A percentile compares a stretch with the other conserved stretches of the same genome.
Evolutionary conservation across 2,888 invertebrate genomes (phyloP).

Genomic region (Melanchra persicariae): DNA sequence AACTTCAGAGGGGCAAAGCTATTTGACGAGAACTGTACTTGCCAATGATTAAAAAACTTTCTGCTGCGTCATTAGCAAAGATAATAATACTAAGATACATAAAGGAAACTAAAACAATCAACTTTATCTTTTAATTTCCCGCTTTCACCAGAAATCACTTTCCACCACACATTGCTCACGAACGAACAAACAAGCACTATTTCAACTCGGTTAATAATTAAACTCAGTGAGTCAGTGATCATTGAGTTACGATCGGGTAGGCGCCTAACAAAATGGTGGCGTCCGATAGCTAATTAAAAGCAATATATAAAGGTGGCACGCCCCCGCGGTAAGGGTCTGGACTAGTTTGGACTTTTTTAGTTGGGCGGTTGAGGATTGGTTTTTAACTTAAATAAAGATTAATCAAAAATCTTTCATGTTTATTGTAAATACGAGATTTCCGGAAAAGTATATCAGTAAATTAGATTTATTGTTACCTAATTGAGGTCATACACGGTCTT

Average conservation of each 20-base stretch:
- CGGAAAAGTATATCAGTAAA: too few species aligned
- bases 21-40: too few species aligned
- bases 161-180: conserved; percentile 34
- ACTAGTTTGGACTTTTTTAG: conserved; percentile 30
- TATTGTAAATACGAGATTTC: not conserved
- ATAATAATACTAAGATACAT: not conserved
- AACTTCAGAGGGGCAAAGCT: too few species aligned
- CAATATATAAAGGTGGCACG: conserved; percentile 73
- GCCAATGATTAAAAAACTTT: too few species aligned
- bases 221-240: conserved; percentile 65
- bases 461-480: too few species aligned
- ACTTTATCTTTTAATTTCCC: conserved; percentile 25
- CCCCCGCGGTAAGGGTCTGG: conserved; percentile 50
- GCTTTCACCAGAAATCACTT: conserved; percentile 45
- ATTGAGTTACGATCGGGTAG: conserved; percentile 57
- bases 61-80: too few species aligned
- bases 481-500: too few species aligned
- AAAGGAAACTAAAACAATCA: not conserved
- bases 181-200: conserved; percentile 51
- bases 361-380: conserved; percentile 5
- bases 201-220: conserved; percentile 62
- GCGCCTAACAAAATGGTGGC: conserved; percentile 66
- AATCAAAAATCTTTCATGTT: too few species aligned
- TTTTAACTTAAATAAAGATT: too few species aligned
- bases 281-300: conserved; percentile 78